These are phyloP conservation scores for Parapsyche elsis DNA, from an alignment of 1,140 invertebrate species.

Conservation along the genomic window DNA sequence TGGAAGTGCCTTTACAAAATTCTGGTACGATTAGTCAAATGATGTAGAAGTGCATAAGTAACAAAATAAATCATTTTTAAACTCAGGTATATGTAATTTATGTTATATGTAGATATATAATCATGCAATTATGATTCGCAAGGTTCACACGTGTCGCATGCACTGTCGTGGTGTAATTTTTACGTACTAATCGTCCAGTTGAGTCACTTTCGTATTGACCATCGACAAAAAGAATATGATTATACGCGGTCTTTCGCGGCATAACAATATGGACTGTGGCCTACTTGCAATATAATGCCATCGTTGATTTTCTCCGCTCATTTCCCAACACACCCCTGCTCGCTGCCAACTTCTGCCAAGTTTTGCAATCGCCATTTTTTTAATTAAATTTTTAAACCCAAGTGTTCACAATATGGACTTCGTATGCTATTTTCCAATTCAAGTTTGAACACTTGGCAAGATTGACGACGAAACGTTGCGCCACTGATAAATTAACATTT, in stretches of 20 bases:
- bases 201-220: slow-evolving; percentile 15
- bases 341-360: neutral
- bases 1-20: too few relatives aligned
- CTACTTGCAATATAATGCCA: slow-evolving; percentile 30
- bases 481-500: slow-evolving; percentile 24
- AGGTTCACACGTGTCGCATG: neutral
- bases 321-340: slow-evolving; percentile 24
- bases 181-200: neutral
- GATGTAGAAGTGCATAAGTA: too few relatives aligned
- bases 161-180: neutral
- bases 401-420: neutral
- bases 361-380: neutral
- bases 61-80: too few relatives aligned
- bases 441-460: neutral
- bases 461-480: neutral
- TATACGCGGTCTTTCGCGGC: slow-evolving; percentile 23
- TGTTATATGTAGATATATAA: too few relatives aligned
- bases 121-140: neutral
- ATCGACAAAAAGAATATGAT: slow-evolving; percentile 16
- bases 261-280: slow-evolving; percentile 27
- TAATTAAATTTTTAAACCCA: neutral
- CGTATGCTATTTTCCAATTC: neutral
- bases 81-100: too few relatives aligned
- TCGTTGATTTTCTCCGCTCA: slow-evolving; percentile 22
- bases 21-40: too few relatives aligned